Percentiles rank a stretch among this genome's conserved stretches.
These are phyloP conservation scores for Trichopria drosophilae DNA, from an alignment of 2,888 invertebrate genomes.

Conservation along the genomic window DNA sequence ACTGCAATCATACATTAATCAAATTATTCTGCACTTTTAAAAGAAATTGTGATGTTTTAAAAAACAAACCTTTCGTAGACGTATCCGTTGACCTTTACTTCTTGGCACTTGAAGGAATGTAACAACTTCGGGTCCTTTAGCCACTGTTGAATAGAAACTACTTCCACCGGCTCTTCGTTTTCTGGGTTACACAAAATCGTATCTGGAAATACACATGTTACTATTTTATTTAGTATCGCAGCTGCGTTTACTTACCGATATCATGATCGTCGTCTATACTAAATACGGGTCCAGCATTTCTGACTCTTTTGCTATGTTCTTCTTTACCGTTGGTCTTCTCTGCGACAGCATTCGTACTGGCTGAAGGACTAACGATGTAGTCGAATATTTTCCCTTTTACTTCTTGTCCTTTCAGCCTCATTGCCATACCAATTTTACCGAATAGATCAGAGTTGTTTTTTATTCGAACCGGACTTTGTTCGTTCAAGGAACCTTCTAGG, in stretches of 20 bases:
- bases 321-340: conserved; percentile 82
- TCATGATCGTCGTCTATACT: conserved; percentile 89
- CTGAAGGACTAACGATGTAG: conserved; percentile 87
- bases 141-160: conserved; percentile 79
- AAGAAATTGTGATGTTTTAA: not conserved
- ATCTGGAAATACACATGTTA: conserved; percentile 20
- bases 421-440: conserved; percentile 81
- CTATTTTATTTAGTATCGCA: not conserved
- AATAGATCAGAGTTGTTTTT: conserved; percentile 67
- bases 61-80: conserved; percentile 72
- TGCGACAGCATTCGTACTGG: conserved; percentile 63
- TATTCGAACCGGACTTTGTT: conserved; percentile 48
- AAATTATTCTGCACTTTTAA: conserved; percentile 4
- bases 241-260: conserved; percentile 55
- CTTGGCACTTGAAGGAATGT: conserved; percentile 87
- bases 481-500: conserved; percentile 55
- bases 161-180: conserved; percentile 72
- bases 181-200: conserved; percentile 39
- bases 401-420: conserved; percentile 89
- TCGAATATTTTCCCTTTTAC: conserved; percentile 90
- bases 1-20: conserved; percentile 67
- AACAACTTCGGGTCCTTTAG: conserved; percentile 81
- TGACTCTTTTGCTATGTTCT: conserved; percentile 69
- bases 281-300: conserved; percentile 90
- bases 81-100: conserved; percentile 85